A percentile compares a stretch with the other conserved stretches of the same genome.
phyloP scores from a whole-genome alignment of 2,888 invertebrate genomes.

The Empis stercorea region DNA sequence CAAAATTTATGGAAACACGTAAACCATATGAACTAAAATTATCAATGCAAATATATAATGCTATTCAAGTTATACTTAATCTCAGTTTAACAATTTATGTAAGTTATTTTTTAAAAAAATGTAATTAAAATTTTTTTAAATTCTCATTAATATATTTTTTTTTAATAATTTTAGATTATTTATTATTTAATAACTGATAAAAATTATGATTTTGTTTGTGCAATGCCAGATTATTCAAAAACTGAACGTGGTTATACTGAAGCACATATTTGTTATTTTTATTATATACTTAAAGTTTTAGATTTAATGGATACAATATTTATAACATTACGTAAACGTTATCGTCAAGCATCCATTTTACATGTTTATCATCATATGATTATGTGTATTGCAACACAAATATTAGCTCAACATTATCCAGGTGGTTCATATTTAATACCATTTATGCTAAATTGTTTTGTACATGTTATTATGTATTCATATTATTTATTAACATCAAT shows the following conservation, averaged over 20 bases:
- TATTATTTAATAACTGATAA: background rate
- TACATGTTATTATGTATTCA: conserved; percentile 70
- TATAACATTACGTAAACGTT: conserved; percentile 56
- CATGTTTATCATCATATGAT: background rate
- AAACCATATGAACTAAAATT: background rate
- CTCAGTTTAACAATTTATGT: background rate
- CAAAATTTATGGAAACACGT: background rate
- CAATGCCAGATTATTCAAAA: conserved; percentile 2
- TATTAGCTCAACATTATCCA: background rate
- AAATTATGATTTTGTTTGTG: background rate
- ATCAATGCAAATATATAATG: background rate
- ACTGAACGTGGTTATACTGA: background rate
- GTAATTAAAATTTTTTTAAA: background rate
- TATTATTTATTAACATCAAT: conserved; percentile 66
- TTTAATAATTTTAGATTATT: background rate
- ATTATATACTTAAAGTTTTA: conserved; percentile 44
- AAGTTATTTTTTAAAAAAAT: background rate
- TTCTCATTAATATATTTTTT: background rate
- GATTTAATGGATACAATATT: conserved; percentile 57
- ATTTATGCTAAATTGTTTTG: conserved; percentile 56
- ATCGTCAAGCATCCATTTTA: conserved; percentile 24
- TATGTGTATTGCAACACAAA: background rate
- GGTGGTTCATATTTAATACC: conserved; percentile 36
- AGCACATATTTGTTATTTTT: conserved; percentile 38
- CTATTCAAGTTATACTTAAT: background rate